phyloP scores from a whole-genome alignment of 1,140 invertebrate genomes.

The Apocrypta bakeri region DNA sequence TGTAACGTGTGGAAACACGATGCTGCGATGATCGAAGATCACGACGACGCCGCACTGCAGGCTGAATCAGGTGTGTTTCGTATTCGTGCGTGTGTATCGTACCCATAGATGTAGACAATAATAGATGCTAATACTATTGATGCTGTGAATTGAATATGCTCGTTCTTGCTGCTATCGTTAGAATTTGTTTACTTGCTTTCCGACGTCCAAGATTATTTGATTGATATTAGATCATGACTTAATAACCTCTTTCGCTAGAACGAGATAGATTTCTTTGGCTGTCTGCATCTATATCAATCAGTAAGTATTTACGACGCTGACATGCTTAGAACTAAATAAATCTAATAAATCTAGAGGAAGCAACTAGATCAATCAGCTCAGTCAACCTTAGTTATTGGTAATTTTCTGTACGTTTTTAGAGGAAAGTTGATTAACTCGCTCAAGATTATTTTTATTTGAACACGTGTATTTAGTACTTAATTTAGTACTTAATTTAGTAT shows the following conservation, averaged over 20 bases:
- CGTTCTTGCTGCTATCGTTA: neutral
- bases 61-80: constrained; percentile 6
- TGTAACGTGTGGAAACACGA: neutral
- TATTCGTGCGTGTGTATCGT: neutral
- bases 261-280: neutral
- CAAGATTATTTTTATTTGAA: too few species aligned
- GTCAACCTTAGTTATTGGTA: too few species aligned
- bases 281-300: too few species aligned
- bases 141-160: neutral
- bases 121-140: neutral
- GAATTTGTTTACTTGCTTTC: neutral
- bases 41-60: constrained; percentile 34
- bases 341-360: too few species aligned
- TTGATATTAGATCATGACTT: too few species aligned
- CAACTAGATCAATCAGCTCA: too few species aligned
- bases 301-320: too few species aligned
- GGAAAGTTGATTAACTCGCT: too few species aligned
- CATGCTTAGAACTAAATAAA: too few species aligned
- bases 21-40: neutral
- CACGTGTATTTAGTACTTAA: too few species aligned
- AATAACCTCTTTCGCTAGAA: neutral
- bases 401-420: too few species aligned
- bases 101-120: neutral
- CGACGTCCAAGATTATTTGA: neutral
- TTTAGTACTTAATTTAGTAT: too few species aligned